These are phyloP conservation scores for Aix galericulata DNA, from an alignment of 2,113 vertebrate species.

Conservation along the genomic window DNA sequence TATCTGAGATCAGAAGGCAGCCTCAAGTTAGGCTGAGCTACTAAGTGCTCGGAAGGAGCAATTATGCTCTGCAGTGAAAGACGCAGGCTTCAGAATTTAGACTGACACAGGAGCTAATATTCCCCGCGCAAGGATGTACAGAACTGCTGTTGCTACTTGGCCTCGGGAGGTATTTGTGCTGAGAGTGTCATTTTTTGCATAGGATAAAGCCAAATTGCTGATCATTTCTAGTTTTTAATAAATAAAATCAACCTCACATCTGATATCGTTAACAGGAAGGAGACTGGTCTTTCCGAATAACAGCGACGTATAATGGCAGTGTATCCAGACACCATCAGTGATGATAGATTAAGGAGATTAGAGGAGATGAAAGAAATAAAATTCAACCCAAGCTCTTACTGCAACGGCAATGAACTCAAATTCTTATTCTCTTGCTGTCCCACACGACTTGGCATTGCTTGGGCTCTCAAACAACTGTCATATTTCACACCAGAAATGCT, in stretches of 20 bases:
- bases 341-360: slow-evolving; percentile 32
- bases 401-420: slow-evolving; percentile 16
- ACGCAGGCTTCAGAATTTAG: not conserved
- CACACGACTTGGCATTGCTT: slow-evolving; percentile 44
- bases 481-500: slow-evolving; percentile 54
- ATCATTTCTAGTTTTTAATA: slow-evolving; percentile 4
- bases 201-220: not conserved
- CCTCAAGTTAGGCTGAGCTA: slow-evolving; percentile 30
- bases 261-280: not conserved
- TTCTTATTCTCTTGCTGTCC: slow-evolving; percentile 59
- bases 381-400: not conserved
- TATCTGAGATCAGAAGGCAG: slow-evolving; percentile 59
- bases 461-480: slow-evolving; percentile 50
- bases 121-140: not conserved
- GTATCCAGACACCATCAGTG: not conserved
- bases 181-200: not conserved
- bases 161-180: not conserved
- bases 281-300: not conserved
- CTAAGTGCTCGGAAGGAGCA: slow-evolving; percentile 39
- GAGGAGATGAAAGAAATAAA: slow-evolving; percentile 22
- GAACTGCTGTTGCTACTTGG: not conserved
- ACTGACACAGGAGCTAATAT: slow-evolving; percentile 10
- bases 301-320: not conserved
- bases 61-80: not conserved
- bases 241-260: slow-evolving; percentile 19